Conservation (phyloP, 2,797 vertebrate species). For the Phrynocephalus forsythii region DNA sequence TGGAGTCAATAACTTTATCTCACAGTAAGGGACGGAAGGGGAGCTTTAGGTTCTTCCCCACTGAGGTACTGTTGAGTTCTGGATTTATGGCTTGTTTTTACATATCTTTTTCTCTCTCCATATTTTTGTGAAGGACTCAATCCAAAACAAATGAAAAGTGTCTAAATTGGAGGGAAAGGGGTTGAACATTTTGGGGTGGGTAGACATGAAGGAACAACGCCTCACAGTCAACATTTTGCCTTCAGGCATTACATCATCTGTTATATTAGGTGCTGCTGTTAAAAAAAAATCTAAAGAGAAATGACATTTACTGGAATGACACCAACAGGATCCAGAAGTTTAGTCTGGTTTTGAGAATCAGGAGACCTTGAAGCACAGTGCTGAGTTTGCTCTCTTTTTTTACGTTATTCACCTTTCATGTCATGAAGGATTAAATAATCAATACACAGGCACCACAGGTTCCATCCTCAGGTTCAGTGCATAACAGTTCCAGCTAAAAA, state of each 20-base stretch:
- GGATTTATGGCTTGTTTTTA: conserved; percentile 60
- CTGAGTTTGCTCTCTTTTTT: background rate
- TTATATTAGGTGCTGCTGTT: conserved; percentile 22
- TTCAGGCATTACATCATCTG: background rate
- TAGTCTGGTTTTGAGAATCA: conserved; percentile 19
- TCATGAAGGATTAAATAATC: background rate
- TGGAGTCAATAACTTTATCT: conserved; percentile 56
- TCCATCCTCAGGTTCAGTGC: background rate
- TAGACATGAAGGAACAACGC: conserved; percentile 18
- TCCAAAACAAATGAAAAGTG: conserved; percentile 16
- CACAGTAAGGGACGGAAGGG: background rate
- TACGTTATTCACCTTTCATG: conserved; percentile 12
- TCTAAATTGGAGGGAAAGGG: conserved; percentile 16
- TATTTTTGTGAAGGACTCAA: conserved; percentile 38
- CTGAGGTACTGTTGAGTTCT: conserved; percentile 45
- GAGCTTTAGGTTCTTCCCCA: conserved; percentile 24
- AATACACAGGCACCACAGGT: background rate
- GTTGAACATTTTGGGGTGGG: conserved; percentile 29
- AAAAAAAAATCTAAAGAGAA: background rate
- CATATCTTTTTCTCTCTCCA: background rate
- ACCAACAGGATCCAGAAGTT: conserved; percentile 28
- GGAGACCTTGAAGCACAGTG: conserved; percentile 8
- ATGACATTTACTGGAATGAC: conserved; percentile 9
- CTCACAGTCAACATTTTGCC: conserved; percentile 15
- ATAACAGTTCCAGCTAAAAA: background rate